These are phyloP conservation scores for Platanista minor DNA, from an alignment of 2,113 vertebrate species.

Conservation along the genomic window DNA sequence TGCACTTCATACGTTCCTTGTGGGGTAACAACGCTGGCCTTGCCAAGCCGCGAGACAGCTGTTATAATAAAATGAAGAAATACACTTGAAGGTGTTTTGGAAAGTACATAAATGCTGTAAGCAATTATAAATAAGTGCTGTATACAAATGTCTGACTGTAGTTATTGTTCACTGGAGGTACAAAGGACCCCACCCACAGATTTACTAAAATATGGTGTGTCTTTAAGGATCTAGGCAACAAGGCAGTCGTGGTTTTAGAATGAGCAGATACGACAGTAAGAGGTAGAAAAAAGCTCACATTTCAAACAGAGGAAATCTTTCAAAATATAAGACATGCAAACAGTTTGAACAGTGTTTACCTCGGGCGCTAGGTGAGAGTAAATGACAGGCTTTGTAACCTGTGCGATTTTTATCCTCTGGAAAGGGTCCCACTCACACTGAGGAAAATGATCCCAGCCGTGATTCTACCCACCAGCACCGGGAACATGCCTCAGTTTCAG, in stretches of 20 bases:
- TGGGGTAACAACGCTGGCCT: background rate
- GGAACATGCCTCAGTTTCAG: background rate
- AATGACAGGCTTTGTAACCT: background rate
- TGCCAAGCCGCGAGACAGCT: background rate
- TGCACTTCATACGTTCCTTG: background rate
- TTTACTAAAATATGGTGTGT: background rate
- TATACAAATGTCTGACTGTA: background rate
- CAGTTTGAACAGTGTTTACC: background rate
- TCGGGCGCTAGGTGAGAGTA: background rate
- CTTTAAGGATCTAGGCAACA: background rate
- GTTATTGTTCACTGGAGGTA: background rate
- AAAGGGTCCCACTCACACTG: background rate
- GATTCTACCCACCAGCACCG: background rate
- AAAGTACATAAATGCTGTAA: background rate
- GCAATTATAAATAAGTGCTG: background rate
- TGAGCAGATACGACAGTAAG: background rate
- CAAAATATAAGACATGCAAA: background rate
- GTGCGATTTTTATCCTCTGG: background rate
- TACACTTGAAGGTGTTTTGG: background rate
- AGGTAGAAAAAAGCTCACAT: background rate
- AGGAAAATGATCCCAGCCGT: background rate
- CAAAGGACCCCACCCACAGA: background rate
- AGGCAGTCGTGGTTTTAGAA: background rate
- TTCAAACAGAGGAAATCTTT: slow-evolving; percentile 28
- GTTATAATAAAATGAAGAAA: background rate